Percentiles rank a stretch among this genome's conserved stretches.
These are phyloP conservation scores for Ephydatia muelleri DNA, from an alignment of 37 sponge, comb jelly and placozoan species.

Conservation along the genomic window DNA sequence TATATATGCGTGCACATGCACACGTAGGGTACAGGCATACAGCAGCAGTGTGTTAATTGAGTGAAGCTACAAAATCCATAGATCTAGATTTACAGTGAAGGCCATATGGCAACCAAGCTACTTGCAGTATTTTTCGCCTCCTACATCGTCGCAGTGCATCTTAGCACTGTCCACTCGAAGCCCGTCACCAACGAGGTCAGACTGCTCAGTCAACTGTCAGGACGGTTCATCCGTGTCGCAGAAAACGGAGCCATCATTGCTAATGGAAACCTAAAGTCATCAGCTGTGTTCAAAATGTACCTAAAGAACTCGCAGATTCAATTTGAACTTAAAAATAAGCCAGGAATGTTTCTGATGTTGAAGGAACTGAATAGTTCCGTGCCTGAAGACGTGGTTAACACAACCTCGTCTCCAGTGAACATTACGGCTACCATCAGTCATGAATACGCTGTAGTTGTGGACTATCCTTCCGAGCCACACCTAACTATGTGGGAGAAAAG, in stretches of 20 bases:
- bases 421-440: no score
- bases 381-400: no score
- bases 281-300: neutral
- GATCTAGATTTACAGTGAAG: no score
- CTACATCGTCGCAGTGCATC: neutral
- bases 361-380: no score
- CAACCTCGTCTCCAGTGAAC: no score
- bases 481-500: no score
- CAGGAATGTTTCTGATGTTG: neutral
- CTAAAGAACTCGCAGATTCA: neutral
- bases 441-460: no score
- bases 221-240: neutral
- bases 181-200: neutral
- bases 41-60: no score
- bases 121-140: neutral
- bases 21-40: no score
- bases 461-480: no score
- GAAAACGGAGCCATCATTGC: neutral
- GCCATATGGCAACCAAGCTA: neutral
- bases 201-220: neutral
- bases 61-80: no score
- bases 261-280: neutral
- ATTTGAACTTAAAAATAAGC: neutral
- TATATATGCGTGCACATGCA: no score
- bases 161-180: neutral